Evolutionary conservation across 2,113 vertebrate species (phyloP), one percentile per base, ranked within the genome.

Genomic region (Pelmatolapia mariae): DNA sequence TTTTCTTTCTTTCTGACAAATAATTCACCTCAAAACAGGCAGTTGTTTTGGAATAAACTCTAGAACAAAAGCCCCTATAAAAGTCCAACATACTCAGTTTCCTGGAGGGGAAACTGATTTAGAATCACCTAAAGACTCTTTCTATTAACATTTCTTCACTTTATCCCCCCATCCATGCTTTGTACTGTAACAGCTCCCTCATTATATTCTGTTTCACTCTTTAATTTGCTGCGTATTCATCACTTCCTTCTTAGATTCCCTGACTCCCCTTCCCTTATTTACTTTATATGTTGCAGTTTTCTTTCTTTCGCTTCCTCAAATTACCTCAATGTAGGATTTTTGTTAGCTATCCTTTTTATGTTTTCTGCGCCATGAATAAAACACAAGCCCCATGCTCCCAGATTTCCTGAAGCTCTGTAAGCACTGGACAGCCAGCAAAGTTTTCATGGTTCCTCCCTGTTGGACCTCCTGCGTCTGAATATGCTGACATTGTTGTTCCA

Each of bases 301-400:
- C 40, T 82, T 26, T 83, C 4, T 82, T 57, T 82, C 7, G 24
- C 31, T 53, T 81, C 54, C 78, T 53, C 52, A 78, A 84, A 84
- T 86, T 92, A 47, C 57, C 61, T 31, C 31, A 22, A 12, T 8
- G 61, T 29, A 43, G 45, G 47, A 9, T 66, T 84, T 88, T 82
- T 80, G 47, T 88, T 89, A 88, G 83, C 80, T 50, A 29, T 26
- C 73, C 50, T 59, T 86, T 86, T 86, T 45, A 43, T 89, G 61
- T 90, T 91, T 91, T 90, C 81, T 83, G 56, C 53, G n/a, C 66
- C 82, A 94, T 93, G 85, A 96, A 95, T 94, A 91, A 95, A 95
- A 91, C 59, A 94, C 36, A 52, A 94, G 50, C 40, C 57, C 31
- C 36, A 5, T 1, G 18, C 85, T 90, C 61, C 43, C 29, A 56